Evolutionary conservation across 2,113 vertebrate species (phyloP).

Genomic region (Oncorhynchus nerka): DNA sequence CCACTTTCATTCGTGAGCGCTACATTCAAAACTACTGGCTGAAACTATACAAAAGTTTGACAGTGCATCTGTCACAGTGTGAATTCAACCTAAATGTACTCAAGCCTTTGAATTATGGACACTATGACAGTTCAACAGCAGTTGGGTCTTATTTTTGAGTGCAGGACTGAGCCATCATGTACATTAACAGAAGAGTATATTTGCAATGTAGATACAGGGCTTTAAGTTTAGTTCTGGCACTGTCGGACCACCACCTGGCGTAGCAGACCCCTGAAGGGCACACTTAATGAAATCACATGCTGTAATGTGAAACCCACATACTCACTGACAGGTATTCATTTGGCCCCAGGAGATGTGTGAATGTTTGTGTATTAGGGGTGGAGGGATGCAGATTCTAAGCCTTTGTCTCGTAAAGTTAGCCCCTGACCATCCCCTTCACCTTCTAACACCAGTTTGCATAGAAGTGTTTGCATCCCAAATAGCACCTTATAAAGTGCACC

Average conservation of each 20-base stretch:
- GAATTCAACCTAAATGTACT: not conserved
- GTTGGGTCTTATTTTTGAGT: constrained; percentile 11
- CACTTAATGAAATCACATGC: constrained; percentile 60
- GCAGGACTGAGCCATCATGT: constrained; percentile 37
- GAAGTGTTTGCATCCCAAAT: no score
- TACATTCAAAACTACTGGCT: no score
- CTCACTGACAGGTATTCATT: constrained; percentile 48
- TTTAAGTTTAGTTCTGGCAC: constrained; percentile 31
- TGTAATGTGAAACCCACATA: constrained; percentile 40
- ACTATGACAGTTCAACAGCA: not conserved
- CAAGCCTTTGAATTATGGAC: not conserved
- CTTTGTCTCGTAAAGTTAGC: no score
- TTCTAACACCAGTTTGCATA: no score
- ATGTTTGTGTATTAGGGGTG: not conserved
- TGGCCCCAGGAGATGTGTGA: constrained; percentile 42
- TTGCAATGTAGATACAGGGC: constrained; percentile 59
- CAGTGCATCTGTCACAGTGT: not conserved
- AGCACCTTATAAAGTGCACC: no score
- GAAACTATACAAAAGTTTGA: no score
- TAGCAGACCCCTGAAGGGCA: constrained; percentile 60
- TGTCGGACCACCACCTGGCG: constrained; percentile 55
- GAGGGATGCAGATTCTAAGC: no score
- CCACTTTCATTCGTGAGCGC: no score
- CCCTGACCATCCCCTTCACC: no score
- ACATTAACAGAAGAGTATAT: constrained; percentile 17